phyloP scores from a whole-genome alignment of 2,888 invertebrate genomes.

The Eristalis tenax region DNA sequence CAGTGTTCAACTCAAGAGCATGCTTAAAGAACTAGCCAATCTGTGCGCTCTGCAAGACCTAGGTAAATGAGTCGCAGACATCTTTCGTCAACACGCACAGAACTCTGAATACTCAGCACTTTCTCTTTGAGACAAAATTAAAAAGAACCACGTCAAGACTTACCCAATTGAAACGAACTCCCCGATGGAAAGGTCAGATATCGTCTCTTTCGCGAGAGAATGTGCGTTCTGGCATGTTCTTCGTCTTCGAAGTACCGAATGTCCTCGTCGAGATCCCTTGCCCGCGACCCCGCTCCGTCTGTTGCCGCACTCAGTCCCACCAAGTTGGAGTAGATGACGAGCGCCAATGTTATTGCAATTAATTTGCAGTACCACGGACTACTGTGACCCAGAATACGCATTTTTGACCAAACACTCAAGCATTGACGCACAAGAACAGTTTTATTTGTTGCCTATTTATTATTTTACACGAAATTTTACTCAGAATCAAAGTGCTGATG shows the following conservation, averaged over 20 bases:
- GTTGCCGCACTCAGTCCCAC: neutral
- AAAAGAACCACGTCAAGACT: constrained; percentile 31
- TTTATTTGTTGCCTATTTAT: neutral
- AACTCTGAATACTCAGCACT: too few relatives aligned
- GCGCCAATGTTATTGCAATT: neutral
- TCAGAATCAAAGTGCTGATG: neutral
- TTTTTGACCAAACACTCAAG: neutral
- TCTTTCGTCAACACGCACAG: too few relatives aligned
- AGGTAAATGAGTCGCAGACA: too few relatives aligned
- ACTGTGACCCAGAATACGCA: neutral
- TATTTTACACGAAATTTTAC: neutral
- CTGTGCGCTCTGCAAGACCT: too few relatives aligned
- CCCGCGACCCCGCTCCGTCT: neutral
- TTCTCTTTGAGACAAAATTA: too few relatives aligned
- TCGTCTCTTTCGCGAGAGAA: constrained; percentile 81
- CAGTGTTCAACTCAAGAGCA: too few relatives aligned
- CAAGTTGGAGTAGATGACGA: constrained; percentile 1
- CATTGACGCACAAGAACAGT: neutral
- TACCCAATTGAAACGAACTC: constrained; percentile 81
- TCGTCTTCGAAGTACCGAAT: neutral
- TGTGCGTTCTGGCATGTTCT: constrained; percentile 71
- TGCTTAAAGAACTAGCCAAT: too few relatives aligned
- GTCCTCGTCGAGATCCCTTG: neutral
- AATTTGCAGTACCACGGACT: neutral
- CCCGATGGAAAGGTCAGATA: constrained; percentile 82